A percentile compares a stretch with the other conserved stretches of the same genome.
Conservation (phyloP, 2,888 invertebrate genomes). For the Eumacrocentrus americanus region DNA sequence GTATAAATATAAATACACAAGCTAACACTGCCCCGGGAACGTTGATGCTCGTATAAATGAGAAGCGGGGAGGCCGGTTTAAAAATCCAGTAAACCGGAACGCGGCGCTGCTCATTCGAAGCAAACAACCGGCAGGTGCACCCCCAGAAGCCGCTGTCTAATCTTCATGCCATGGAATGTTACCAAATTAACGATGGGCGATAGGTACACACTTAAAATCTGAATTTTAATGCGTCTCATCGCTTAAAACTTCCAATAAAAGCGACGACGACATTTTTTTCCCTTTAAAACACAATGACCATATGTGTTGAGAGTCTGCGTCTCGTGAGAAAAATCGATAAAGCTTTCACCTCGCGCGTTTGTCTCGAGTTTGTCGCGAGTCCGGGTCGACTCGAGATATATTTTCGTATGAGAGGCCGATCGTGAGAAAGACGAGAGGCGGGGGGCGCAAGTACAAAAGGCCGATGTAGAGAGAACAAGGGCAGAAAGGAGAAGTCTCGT, state of each 20-base stretch:
- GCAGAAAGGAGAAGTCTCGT: slow-evolving; percentile 30
- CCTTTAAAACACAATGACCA: too few species aligned
- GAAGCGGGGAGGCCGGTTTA: neutral
- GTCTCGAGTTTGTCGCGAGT: neutral
- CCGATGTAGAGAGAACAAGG: slow-evolving; percentile 32
- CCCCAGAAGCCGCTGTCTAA: slow-evolving; percentile 31
- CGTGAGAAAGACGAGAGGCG: slow-evolving; percentile 26
- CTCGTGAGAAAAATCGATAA: slow-evolving; percentile 35
- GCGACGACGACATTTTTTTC: neutral
- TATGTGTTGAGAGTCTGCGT: too few species aligned
- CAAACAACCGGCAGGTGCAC: slow-evolving; percentile 26
- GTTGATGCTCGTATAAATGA: neutral
- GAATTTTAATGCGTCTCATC: neutral
- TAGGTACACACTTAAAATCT: neutral
- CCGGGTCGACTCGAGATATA: neutral
- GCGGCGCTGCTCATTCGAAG: slow-evolving; percentile 21
- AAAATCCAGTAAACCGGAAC: slow-evolving; percentile 24
- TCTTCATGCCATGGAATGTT: slow-evolving; percentile 46
- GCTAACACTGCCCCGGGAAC: too few species aligned
- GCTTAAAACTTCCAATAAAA: neutral
- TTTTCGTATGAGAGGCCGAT: slow-evolving; percentile 19
- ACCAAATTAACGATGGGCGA: slow-evolving; percentile 43
- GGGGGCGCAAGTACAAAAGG: neutral
- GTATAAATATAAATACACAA: neutral
- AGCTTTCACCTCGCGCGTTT: slow-evolving; percentile 30